Conservation (phyloP, 2,888 invertebrate species). For the Teinopalpus imperialis region DNA sequence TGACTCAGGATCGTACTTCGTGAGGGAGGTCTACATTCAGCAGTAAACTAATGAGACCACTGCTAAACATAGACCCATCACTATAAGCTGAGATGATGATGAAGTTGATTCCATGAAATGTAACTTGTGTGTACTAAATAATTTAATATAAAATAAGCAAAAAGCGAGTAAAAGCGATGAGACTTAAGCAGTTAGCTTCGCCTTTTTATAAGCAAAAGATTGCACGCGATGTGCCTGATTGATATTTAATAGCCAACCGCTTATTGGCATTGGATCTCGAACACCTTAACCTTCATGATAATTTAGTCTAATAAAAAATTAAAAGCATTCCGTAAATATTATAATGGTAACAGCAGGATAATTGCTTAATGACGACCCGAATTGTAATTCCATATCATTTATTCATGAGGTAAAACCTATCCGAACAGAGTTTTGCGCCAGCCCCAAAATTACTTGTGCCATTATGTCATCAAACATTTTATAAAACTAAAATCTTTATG, state of each 20-base stretch:
- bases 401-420: conserved; percentile 68
- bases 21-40: too few species aligned
- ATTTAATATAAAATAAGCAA: background rate
- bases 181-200: background rate
- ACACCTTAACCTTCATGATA: conserved; percentile 67
- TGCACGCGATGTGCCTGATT: conserved; percentile 50
- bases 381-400: conserved; percentile 77
- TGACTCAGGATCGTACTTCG: too few species aligned
- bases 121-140: background rate
- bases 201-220: conserved; percentile 30
- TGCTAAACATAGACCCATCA: too few species aligned
- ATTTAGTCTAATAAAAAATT: conserved; percentile 78
- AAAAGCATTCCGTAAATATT: conserved; percentile 77
- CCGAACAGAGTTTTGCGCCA: conserved; percentile 58
- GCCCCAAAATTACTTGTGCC: conserved; percentile 67
- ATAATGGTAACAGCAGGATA: conserved; percentile 74
- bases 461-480: conserved; percentile 80
- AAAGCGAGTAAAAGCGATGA: conserved; percentile 8
- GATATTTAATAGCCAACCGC: conserved; percentile 71
- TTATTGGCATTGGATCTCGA: conserved; percentile 52
- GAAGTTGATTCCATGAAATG: background rate
- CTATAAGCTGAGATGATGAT: too few species aligned
- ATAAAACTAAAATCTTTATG: conserved; percentile 73
- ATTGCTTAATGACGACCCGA: conserved; percentile 76
- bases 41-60: too few species aligned